Evolutionary conservation across 1,140 invertebrate species (phyloP).

Genomic region (Pissodes strobi): DNA sequence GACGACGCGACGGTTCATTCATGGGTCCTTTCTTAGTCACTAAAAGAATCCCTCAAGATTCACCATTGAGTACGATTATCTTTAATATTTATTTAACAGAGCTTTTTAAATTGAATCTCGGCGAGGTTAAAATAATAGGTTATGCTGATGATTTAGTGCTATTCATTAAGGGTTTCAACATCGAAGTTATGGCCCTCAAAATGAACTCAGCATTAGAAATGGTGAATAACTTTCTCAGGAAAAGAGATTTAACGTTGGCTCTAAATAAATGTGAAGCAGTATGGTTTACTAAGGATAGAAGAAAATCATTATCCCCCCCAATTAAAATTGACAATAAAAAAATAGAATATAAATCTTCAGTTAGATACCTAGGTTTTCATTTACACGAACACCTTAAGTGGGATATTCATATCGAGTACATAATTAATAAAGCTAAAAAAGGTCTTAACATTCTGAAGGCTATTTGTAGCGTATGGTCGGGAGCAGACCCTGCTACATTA

Average conservation of each 20-base stretch:
- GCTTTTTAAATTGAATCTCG: no score
- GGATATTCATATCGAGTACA: conserved; percentile 24
- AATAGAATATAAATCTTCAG: not conserved
- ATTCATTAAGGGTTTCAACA: no score
- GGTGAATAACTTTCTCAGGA: not conserved
- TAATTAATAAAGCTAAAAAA: conserved; percentile 14
- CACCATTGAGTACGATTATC: no score
- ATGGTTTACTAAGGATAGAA: conserved; percentile 15
- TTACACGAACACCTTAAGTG: conserved; percentile 22
- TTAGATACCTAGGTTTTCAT: conserved; percentile 28
- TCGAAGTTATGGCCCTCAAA: not conserved
- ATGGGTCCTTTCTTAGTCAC: no score
- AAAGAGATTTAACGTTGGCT: conserved; percentile 5
- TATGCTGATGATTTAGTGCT: no score
- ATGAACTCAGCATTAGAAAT: conserved; percentile 3
- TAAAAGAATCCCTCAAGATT: no score
- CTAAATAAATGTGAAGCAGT: conserved; percentile 22
- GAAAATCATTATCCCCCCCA: not conserved
- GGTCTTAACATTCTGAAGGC: conserved; percentile 32
- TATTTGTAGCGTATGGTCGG: conserved; percentile 30
- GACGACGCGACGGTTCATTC: no score
- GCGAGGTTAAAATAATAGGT: no score
- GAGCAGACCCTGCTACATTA: conserved; percentile 24
- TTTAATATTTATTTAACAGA: no score
- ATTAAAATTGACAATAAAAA: not conserved